A percentile compares a stretch with the other conserved stretches of the same genome.
Conservation (phyloP, 2,113 vertebrate genomes). For the Ia io region DNA sequence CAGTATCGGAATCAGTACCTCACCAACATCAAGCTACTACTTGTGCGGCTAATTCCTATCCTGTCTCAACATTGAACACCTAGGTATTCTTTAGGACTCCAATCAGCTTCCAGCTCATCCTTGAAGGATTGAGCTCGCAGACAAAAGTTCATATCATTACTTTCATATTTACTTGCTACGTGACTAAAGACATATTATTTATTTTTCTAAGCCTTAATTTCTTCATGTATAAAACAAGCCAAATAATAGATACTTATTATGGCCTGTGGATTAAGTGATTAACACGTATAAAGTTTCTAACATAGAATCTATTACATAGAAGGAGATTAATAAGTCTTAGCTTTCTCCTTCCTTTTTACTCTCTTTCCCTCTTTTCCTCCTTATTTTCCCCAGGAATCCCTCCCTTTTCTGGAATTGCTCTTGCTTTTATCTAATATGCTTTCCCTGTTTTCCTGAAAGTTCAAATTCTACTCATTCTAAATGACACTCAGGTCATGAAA, state of each 20-base stretch:
- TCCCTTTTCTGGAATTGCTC: neutral
- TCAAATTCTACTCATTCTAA: neutral
- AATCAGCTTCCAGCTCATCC: neutral
- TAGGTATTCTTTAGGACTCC: neutral
- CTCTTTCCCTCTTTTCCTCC: neutral
- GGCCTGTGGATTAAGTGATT: neutral
- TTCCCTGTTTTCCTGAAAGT: neutral
- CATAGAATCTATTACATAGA: neutral
- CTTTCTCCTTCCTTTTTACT: neutral
- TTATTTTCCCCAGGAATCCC: neutral
- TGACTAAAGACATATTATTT: neutral
- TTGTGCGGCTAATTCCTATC: neutral
- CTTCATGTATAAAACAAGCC: neutral
- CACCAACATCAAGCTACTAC: neutral
- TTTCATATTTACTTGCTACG: neutral
- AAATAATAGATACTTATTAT: neutral
- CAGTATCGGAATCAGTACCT: neutral
- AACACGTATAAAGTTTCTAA: neutral
- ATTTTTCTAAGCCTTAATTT: slow-evolving; percentile 5
- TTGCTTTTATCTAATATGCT: neutral
- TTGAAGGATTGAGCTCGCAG: neutral
- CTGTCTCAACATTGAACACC: neutral
- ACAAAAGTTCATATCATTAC: neutral
- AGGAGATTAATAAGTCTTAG: neutral
- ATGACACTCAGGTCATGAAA: neutral